Conservation (phyloP, 2,113 vertebrate species). For the Syngnathus typhle region DNA sequence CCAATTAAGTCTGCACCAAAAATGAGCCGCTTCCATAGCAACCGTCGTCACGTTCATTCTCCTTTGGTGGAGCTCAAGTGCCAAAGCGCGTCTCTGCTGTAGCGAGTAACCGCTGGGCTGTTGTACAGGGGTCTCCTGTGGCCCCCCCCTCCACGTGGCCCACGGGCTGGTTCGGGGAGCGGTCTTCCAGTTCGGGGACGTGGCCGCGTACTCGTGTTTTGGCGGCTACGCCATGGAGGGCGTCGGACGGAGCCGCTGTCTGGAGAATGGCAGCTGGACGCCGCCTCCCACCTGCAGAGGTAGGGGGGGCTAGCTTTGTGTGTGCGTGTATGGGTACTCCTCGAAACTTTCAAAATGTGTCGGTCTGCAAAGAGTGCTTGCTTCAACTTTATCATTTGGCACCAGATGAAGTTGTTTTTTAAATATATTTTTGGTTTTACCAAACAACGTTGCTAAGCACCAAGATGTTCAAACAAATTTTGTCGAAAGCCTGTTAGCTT, state of each 20-base stretch:
- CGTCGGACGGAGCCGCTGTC: slow-evolving; percentile 81
- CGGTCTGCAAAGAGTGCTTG: neutral
- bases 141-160: slow-evolving; percentile 78
- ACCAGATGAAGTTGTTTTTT: neutral
- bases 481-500: neutral
- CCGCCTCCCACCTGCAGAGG: slow-evolving; percentile 86
- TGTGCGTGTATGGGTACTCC: too few relatives aligned
- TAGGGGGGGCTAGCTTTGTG: slow-evolving; percentile 49
- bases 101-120: slow-evolving; percentile 65
- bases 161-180: slow-evolving; percentile 85
- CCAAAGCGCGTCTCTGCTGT: neutral
- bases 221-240: slow-evolving; percentile 90
- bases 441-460: neutral
- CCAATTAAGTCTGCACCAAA: slow-evolving; percentile 46
- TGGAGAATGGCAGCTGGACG: slow-evolving; percentile 93
- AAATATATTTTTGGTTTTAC: too few relatives aligned
- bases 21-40: slow-evolving; percentile 51
- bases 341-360: too few relatives aligned
- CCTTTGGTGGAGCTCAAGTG: slow-evolving; percentile 35
- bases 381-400: neutral
- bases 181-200: slow-evolving; percentile 87
- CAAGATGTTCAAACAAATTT: neutral
- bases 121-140: slow-evolving; percentile 87
- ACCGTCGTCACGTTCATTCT: slow-evolving; percentile 40
- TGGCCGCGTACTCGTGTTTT: slow-evolving; percentile 90